Base-by-base conservation (phyloP, 2,888 invertebrate species). In the Andrena chrysosceles region DNA sequence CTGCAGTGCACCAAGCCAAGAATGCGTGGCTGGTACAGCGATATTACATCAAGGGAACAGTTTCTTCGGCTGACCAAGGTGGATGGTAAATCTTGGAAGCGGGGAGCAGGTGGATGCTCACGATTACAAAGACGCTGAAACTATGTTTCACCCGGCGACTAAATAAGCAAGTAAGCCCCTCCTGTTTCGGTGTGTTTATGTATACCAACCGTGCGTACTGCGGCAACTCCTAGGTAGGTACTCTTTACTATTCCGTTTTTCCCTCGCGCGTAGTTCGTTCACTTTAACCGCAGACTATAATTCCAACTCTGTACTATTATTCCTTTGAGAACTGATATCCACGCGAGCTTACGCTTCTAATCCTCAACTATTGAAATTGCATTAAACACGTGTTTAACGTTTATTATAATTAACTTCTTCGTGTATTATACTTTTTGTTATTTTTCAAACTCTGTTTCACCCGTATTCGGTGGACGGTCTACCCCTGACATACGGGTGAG, bases 91-190 rank as follows among this genome's bases (percentile, higher is more conserved):
- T 86, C 86, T 83, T 85, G 54, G 73, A 70, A 71, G 84, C 74
- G 73, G 87, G 42, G 76, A 89, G 84, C 89, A 87, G 89, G 87
- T 87, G 87, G 78, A 81, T 78, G 80, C 64, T 77, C 76, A 49
- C 75, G 84, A 78, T 59, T 77, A 69, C 76, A 71, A 60, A 74
- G 79, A 85, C 77, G 85, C 62, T 82, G 86, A 83, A 89, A 87
- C 89, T 86, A 82, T 87, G 89, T 82, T 87, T 89, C 87, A 86
- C 85, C 78, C 62, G 31, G 72, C 82, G 77, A 87, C 86, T 90
- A 89, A 90, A 90, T 90, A 90, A 88, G 82, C 89, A 84, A 89
- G 87, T 80, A 80, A 86, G 77, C 83, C 76, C 60, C 73, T 62
- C 62, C 54, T 69, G 42, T 79, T 42, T 33, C 31, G 56, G 68